Conservation (phyloP, 2,888 invertebrate species). For the Linnaemya vulpina region DNA sequence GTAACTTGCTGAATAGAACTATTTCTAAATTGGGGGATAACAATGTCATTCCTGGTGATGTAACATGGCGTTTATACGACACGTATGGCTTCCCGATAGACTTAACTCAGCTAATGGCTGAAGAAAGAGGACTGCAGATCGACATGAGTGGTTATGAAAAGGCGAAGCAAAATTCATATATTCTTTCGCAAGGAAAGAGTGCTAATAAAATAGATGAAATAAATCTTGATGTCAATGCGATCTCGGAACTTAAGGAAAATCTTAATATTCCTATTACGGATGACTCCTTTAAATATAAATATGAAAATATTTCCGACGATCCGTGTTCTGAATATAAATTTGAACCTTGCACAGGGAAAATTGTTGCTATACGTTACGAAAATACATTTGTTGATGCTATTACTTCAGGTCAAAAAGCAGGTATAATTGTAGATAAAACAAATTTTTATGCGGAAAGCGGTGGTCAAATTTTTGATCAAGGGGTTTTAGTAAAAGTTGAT, state of each 20-base stretch:
- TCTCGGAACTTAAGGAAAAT: slow-evolving; percentile 92
- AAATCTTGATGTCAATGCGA: slow-evolving; percentile 96
- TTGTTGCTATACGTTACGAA: slow-evolving; percentile 91
- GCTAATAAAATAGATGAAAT: slow-evolving; percentile 91
- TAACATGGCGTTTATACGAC: slow-evolving; percentile 99
- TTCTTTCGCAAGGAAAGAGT: slow-evolving; percentile 94
- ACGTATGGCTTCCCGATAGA: slow-evolving; percentile 99
- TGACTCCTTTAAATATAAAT: slow-evolving; percentile 96
- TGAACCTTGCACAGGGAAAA: slow-evolving; percentile 87
- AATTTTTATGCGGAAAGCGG: slow-evolving; percentile 99
- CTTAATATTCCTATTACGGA: slow-evolving; percentile 92
- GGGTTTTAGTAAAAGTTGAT: slow-evolving; percentile 91
- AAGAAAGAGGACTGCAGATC: slow-evolving; percentile 94
- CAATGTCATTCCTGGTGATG: slow-evolving; percentile 94
- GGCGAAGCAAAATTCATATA: slow-evolving; percentile 93
- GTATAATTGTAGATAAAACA: slow-evolving; percentile 94
- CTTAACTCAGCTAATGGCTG: slow-evolving; percentile 98
- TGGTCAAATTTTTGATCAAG: slow-evolving; percentile 98
- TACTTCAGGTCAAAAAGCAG: slow-evolving; percentile 93
- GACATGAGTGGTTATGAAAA: slow-evolving; percentile 96
- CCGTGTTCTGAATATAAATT: slow-evolving; percentile 91
- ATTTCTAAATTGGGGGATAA: slow-evolving; percentile 90
- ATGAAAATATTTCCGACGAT: slow-evolving; percentile 87
- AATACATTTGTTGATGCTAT: slow-evolving; percentile 94
- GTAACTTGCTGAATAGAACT: slow-evolving; percentile 94